These are phyloP conservation scores for Ridgeia piscesae DNA, from an alignment of 1,140 invertebrate species.

Conservation along the genomic window DNA sequence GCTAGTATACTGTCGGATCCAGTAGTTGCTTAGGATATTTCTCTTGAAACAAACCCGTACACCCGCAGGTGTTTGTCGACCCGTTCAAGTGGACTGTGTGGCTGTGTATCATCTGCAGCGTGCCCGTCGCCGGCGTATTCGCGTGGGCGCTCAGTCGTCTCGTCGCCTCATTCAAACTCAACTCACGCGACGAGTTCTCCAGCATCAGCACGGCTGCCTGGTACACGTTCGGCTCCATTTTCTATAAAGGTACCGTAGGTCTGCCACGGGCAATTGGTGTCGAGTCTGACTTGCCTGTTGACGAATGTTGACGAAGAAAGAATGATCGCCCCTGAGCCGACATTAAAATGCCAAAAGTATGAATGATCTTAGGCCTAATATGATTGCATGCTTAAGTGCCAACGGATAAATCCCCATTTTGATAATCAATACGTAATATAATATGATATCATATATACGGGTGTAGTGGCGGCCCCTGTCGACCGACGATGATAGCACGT, in stretches of 20 bases:
- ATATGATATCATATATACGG: no score
- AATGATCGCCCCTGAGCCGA: no score
- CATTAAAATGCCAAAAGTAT: no score
- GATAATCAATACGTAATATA: no score
- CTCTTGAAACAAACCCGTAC: background rate
- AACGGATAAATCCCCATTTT: no score
- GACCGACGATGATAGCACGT: no score
- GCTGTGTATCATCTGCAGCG: conserved; percentile 12
- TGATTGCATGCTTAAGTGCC: no score
- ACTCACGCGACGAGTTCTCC: background rate
- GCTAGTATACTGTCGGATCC: background rate
- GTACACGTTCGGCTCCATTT: conserved; percentile 16
- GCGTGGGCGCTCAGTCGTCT: background rate
- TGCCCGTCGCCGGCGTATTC: conserved; percentile 12
- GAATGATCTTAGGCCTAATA: no score
- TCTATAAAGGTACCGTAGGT: conserved; percentile 16
- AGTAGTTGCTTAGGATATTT: background rate
- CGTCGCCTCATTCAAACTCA: background rate
- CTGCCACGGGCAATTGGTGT: no score
- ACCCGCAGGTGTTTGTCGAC: background rate
- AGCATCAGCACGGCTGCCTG: background rate
- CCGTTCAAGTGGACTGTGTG: conserved; percentile 6
- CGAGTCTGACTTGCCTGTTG: no score
- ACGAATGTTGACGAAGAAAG: no score
- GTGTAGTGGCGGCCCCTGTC: no score